These are phyloP conservation scores for Nycteola revayana DNA, from an alignment of 2,888 invertebrate species.

Conservation along the genomic window DNA sequence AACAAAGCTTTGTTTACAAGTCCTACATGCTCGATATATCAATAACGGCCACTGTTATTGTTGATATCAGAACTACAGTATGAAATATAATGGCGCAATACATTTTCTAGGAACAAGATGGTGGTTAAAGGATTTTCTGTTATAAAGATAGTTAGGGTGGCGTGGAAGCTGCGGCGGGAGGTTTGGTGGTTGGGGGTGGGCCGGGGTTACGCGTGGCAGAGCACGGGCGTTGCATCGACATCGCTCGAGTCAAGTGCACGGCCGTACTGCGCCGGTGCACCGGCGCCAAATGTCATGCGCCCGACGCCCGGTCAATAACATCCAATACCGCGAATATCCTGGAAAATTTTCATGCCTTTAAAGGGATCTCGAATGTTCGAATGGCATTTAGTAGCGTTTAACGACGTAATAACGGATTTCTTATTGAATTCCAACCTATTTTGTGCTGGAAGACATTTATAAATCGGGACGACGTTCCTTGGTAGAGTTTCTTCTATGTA, in stretches of 20 bases:
- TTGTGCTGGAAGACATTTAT: too few relatives aligned
- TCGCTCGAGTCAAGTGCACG: constrained; percentile 71
- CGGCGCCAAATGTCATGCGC: constrained; percentile 64
- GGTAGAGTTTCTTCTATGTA: too few relatives aligned
- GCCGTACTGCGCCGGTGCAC: constrained; percentile 63
- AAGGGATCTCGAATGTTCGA: too few relatives aligned
- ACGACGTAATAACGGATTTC: too few relatives aligned
- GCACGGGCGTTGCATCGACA: constrained; percentile 63
- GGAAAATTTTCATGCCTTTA: constrained; percentile 10
- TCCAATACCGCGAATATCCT: constrained; percentile 17
- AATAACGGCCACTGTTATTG: too few relatives aligned
- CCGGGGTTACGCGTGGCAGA: constrained; percentile 47
- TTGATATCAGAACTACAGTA: too few relatives aligned
- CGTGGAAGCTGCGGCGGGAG: constrained; percentile 28
- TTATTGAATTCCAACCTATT: too few relatives aligned
- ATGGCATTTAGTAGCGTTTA: too few relatives aligned
- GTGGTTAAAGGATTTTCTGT: constrained; percentile 40
- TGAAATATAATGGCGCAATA: constrained; percentile 12
- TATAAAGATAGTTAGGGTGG: constrained; percentile 30
- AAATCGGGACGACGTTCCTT: too few relatives aligned
- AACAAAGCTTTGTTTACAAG: too few relatives aligned
- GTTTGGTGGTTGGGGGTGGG: constrained; percentile 21
- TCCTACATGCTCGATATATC: too few relatives aligned
- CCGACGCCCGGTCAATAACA: constrained; percentile 65
- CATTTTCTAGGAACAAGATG: constrained; percentile 39